Evolutionary conservation across 2,888 invertebrate species (phyloP), one percentile per base, ranked within the genome.

Genomic region (Dolomedes plantarius): DNA sequence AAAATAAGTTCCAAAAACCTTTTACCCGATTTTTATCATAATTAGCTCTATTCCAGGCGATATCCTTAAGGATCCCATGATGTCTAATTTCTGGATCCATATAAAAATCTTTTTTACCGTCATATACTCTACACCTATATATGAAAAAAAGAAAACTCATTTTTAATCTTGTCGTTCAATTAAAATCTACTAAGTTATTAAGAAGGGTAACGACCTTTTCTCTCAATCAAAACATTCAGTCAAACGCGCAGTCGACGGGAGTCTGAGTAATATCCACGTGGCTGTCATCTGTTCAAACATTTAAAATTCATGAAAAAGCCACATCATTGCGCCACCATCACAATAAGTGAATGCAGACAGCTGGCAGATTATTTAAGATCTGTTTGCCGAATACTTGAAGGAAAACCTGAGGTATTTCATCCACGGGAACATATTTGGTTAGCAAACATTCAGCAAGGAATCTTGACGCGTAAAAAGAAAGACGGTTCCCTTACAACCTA

Each of bases 251-350:
- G 23, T 1, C 56, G 23, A 36, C 36, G 36, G n/a, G n/a, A 11
- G 7, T 1, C 11, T 2, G 56, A 56, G 2, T 46, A 5, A 56
- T 56, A 56, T 56, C 23, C 56, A 36, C 56, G 23, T 28, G 28
- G 9, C 50, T 64, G 56, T 77, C 68, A 77, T 77, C 77, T 73
- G 72, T 73, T 83, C 77, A 83, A 83, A 83, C 62, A 83, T 76
- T 73, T 77, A 83, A 83, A 83, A 73, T 77, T 73, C 19, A 46
- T 46, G 13, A 56, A 72, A n/a, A 83, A 68, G 16, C 56, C 13
- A 32, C 27, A 32, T 68, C 46, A 67, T 77, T 83, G 77, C 73
- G 73, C 36, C 64, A 77, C 56, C 50, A 23, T 23, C n/a, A 19
- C 76, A 65, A 32, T 46, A 27, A 1, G 7, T 19, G 27, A 46